Evolutionary conservation across 92 coral and sea anemone genomes (phyloP), one percentile per base, ranked within the genome.

Genomic region (Muricea muricata): DNA sequence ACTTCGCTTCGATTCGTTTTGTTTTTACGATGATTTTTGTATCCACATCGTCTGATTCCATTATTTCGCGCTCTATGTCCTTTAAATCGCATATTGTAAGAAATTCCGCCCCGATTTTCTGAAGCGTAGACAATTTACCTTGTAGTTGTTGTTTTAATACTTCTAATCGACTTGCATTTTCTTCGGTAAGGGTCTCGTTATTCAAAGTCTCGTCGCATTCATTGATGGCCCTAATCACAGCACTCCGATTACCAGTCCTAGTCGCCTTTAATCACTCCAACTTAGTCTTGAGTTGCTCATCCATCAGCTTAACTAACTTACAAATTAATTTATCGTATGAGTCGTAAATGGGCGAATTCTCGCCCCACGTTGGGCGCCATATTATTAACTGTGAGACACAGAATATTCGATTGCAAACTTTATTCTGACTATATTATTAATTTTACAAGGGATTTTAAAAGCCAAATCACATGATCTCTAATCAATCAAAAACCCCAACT

Each of bases 171-270:
- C 75, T 68, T 18, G 18, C 46, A 33, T 37, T 41, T 20, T 68
- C 75, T 20, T 23, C 46, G 18, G 7, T 31, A 41, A 68, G 18
- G 18, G 75, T 47, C 37, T 47, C 37, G n/a, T 47, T 68, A 33
- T 29, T 23, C 21, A 68, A 26, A 23, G 37, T 33, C 46, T 68
- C 75, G 75, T 68, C 75, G 48, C 41, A 33, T 30, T 68, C 75
- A 47, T 68, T 68, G 14, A 68, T 41, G 37, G 46, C 26, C 46
- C 37, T 33, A 10, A 50, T 68, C 75, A 68, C 75, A 1, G 20
- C 21, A 11, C 48, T 50, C 14, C 75, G 75, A 37, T 68, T 18
- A 11, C 42, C 75, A 8, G 46, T 25, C 37, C 75, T 68, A 68
- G 37, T 68, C 46, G 47, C 75, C 7, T 41, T 68, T 50, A 68